Percentiles rank a stretch among this genome's conserved stretches.
These are phyloP conservation scores for Scaptomyza hsui DNA, from an alignment of 1,140 invertebrate genomes.

Conservation along the genomic window DNA sequence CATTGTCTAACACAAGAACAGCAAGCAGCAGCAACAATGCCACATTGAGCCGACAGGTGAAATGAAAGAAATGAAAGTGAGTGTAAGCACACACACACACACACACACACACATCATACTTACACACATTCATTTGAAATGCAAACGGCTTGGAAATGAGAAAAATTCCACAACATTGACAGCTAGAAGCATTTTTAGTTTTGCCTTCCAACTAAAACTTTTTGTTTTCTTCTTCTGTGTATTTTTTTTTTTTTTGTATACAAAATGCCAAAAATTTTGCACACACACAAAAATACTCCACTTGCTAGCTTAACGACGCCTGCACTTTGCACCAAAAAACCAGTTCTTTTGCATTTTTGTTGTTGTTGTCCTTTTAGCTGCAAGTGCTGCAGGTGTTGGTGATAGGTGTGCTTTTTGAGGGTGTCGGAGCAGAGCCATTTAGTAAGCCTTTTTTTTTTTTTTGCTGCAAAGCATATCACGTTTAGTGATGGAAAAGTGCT, in stretches of 20 bases:
- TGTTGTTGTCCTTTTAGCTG: slow-evolving; percentile 21
- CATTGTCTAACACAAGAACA: slow-evolving; percentile 39
- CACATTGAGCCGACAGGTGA: slow-evolving; percentile 68
- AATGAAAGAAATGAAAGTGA: slow-evolving; percentile 59
- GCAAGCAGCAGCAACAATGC: slow-evolving; percentile 20
- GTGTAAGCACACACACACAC: slow-evolving; percentile 10
- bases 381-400: slow-evolving; percentile 29
- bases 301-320: slow-evolving; percentile 18
- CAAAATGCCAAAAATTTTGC: slow-evolving; percentile 36
- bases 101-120: background rate
- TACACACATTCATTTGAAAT: slow-evolving; percentile 41
- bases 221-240: background rate
- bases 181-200: slow-evolving; percentile 35
- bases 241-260: background rate
- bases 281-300: slow-evolving; percentile 2
- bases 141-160: slow-evolving; percentile 45
- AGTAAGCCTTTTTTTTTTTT: background rate
- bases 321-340: slow-evolving; percentile 36
- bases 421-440: background rate
- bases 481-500: slow-evolving; percentile 21
- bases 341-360: slow-evolving; percentile 1
- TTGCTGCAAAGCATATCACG: slow-evolving; percentile 9
- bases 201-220: slow-evolving; percentile 8
- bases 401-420: slow-evolving; percentile 11
- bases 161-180: slow-evolving; percentile 63